Percentiles rank a stretch among this genome's conserved stretches.
phyloP scores from a whole-genome alignment of 1,140 invertebrate genomes.

The Drosophila arawakana region DNA sequence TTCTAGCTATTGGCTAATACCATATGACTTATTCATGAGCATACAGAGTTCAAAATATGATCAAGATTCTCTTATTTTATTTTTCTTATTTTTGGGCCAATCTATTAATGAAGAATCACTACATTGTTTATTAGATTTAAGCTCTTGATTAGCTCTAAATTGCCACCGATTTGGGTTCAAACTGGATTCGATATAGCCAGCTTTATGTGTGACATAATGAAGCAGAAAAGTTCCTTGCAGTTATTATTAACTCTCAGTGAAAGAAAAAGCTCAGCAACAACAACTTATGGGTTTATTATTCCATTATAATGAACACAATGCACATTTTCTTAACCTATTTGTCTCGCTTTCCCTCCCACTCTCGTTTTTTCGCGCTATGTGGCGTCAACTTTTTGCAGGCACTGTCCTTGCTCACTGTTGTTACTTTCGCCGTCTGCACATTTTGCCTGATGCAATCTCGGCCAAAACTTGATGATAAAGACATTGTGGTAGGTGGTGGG shows the following conservation, averaged over 20 bases:
- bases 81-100: no score
- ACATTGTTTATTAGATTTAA: conserved; percentile 39
- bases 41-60: no score
- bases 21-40: no score
- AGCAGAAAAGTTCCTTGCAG: conserved; percentile 11
- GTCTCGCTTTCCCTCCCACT: not conserved
- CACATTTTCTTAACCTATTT: conserved; percentile 53
- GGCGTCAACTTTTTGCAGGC: conserved; percentile 62
- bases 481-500: conserved; percentile 25
- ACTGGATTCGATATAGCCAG: conserved; percentile 48
- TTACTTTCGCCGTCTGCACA: conserved; percentile 69
- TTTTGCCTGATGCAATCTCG: conserved; percentile 72
- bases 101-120: not conserved
- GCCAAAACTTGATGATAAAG: conserved; percentile 38
- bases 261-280: conserved; percentile 32
- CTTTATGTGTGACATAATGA: conserved; percentile 36
- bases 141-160: conserved; percentile 23
- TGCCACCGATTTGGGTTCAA: conserved; percentile 37
- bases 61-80: no score
- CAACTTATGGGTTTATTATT: conserved; percentile 74
- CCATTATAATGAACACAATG: conserved; percentile 81
- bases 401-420: conserved; percentile 54
- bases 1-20: no score
- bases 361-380: not conserved
- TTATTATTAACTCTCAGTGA: conserved; percentile 47